These are phyloP conservation scores for Micromesistius poutassou DNA, from an alignment of 2,797 vertebrate species.

Conservation along the genomic window DNA sequence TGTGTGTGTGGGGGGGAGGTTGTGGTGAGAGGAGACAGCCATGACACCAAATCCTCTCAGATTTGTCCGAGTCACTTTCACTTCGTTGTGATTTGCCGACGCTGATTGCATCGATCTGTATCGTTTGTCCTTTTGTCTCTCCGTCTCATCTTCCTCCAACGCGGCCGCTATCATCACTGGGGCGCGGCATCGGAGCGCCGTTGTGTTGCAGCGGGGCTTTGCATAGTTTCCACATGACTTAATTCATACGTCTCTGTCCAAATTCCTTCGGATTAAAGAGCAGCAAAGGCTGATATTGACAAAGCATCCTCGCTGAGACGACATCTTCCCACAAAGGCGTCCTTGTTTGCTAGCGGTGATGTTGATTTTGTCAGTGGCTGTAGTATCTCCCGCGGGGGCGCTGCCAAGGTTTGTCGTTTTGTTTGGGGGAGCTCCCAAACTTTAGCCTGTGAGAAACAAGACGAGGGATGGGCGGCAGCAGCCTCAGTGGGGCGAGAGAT, in stretches of 20 bases:
- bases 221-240: background rate
- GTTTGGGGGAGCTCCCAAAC: background rate
- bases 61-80: constrained; percentile 35
- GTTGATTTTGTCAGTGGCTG: background rate
- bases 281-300: background rate
- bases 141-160: constrained; percentile 6
- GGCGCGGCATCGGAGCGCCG: constrained; percentile 12
- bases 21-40: background rate
- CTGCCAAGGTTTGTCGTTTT: background rate
- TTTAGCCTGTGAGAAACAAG: background rate
- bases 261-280: background rate
- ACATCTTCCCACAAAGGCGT: constrained; percentile 1
- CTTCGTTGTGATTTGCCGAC: constrained; percentile 23
- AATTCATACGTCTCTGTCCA: background rate
- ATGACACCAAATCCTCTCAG: constrained; percentile 1
- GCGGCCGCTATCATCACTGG: background rate
- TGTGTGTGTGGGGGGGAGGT: background rate
- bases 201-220: constrained; percentile 7
- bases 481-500: background rate
- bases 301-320: background rate
- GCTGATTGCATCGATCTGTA: constrained; percentile 34
- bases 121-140: background rate
- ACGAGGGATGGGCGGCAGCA: background rate
- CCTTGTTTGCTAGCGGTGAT: constrained; percentile 5
- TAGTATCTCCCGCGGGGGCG: constrained; percentile 7